phyloP scores from a whole-genome alignment of 2,797 vertebrate species.

The Valencia hispanica region DNA sequence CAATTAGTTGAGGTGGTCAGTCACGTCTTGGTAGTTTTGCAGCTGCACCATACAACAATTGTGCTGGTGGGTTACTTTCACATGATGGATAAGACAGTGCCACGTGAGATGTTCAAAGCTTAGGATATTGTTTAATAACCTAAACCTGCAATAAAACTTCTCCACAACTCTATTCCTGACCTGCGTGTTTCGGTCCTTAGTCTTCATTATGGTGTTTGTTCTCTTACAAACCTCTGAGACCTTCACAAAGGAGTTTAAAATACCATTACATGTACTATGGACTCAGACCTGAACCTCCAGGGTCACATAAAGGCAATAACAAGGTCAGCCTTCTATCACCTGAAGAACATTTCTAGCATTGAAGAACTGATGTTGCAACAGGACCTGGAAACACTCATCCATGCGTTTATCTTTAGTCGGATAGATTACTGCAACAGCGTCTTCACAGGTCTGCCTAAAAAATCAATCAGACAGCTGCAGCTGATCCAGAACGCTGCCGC shows the following conservation, averaged over 20 bases:
- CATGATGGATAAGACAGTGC: not conserved
- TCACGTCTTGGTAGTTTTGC: not conserved
- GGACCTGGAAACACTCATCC: no score
- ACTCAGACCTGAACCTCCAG: no score
- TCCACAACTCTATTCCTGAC: not conserved
- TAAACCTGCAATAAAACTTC: not conserved
- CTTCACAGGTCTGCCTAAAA: no score
- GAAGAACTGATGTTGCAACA: no score
- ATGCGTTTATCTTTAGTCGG: no score
- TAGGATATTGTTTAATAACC: not conserved
- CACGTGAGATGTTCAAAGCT: not conserved
- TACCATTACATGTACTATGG: no score
- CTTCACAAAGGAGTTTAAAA: not conserved
- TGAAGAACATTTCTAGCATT: no score
- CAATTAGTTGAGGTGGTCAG: not conserved
- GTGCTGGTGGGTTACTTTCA: not conserved
- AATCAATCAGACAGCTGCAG: no score
- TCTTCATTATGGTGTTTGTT: not conserved
- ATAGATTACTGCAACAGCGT: no score
- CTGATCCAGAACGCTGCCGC: no score
- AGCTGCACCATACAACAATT: not conserved
- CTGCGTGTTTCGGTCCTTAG: not conserved
- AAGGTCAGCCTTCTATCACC: no score
- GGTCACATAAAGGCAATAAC: no score
- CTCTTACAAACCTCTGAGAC: not conserved